Percentiles rank a stretch among this genome's conserved stretches.
These are phyloP conservation scores for Odontocerum albicorne DNA, from an alignment of 2,888 invertebrate genomes.

Conservation along the genomic window DNA sequence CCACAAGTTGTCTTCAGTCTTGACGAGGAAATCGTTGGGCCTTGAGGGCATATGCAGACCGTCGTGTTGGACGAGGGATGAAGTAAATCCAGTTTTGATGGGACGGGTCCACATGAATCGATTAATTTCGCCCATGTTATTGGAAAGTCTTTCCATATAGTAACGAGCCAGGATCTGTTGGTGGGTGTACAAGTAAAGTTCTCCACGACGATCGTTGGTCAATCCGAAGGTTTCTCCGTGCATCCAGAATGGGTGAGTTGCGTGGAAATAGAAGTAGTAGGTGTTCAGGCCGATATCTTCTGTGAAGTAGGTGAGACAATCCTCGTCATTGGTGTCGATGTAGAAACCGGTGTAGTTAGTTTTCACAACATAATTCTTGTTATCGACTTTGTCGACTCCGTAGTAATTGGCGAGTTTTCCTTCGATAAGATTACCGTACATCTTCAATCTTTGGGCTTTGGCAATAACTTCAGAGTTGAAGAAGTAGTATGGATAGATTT, in stretches of 20 bases:
- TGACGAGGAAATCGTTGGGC: slow-evolving; percentile 45
- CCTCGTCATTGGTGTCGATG: slow-evolving; percentile 49
- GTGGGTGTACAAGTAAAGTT: slow-evolving; percentile 61
- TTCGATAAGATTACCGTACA: slow-evolving; percentile 54
- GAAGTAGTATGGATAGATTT: slow-evolving; percentile 77
- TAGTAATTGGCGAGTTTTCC: slow-evolving; percentile 46
- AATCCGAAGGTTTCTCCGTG: slow-evolving; percentile 44
- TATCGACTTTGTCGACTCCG: slow-evolving; percentile 44
- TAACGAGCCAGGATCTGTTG: slow-evolving; percentile 53
- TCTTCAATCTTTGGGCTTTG: slow-evolving; percentile 65
- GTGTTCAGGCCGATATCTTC: slow-evolving; percentile 70
- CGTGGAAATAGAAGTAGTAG: slow-evolving; percentile 66
- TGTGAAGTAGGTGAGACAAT: slow-evolving; percentile 67
- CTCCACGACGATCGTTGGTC: slow-evolving; percentile 62
- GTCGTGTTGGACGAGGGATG: slow-evolving; percentile 59
- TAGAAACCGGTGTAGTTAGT: slow-evolving; percentile 59
- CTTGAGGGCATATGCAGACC: slow-evolving; percentile 60
- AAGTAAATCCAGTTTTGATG: slow-evolving; percentile 59
- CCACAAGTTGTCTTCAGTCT: slow-evolving; percentile 41
- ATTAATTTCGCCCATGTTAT: slow-evolving; percentile 58
- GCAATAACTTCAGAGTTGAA: slow-evolving; percentile 71
- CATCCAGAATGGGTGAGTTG: slow-evolving; percentile 66
- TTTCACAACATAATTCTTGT: slow-evolving; percentile 22
- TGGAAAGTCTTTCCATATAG: slow-evolving; percentile 66
- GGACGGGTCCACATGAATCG: slow-evolving; percentile 57